Evolutionary conservation across 2,797 vertebrate species (phyloP).

Genomic region (Poecilia gillii): DNA sequence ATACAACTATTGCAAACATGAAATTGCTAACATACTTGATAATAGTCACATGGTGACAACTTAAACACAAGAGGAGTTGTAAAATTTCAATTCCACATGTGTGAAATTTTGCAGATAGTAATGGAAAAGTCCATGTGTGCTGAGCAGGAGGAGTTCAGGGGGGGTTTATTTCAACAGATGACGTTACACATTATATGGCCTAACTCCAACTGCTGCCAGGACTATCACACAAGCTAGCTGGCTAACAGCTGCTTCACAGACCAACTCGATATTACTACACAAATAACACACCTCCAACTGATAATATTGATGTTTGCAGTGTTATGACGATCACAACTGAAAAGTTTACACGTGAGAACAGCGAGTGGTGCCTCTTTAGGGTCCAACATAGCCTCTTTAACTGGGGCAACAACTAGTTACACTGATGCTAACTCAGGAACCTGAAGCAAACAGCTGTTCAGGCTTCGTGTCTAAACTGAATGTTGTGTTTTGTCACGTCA

Average conservation of each 20-base stretch:
- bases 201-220: conserved; percentile 59
- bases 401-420: conserved; percentile 24
- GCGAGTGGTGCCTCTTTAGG: not conserved
- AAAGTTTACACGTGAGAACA: not conserved
- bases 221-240: conserved; percentile 47
- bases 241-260: conserved; percentile 45
- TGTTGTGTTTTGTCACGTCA: conserved; percentile 17
- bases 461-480: conserved; percentile 3
- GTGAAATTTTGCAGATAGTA: conserved; percentile 2
- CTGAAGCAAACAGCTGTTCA: conserved; percentile 19
- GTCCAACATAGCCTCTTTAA: conserved; percentile 11
- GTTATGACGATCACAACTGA: not conserved
- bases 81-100: not conserved
- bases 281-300: not conserved
- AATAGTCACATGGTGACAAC: not conserved
- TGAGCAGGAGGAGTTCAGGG: conserved; percentile 45
- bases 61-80: too few species aligned
- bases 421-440: conserved; percentile 39
- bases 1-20: not conserved
- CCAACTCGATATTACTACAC: not conserved
- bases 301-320: not conserved
- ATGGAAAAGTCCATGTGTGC: conserved; percentile 60
- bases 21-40: not conserved
- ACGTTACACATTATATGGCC: conserved; percentile 73
- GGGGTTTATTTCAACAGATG: conserved; percentile 71